These are phyloP conservation scores for Sesia bembeciformis DNA, from an alignment of 2,888 invertebrate genomes.

Conservation along the genomic window DNA sequence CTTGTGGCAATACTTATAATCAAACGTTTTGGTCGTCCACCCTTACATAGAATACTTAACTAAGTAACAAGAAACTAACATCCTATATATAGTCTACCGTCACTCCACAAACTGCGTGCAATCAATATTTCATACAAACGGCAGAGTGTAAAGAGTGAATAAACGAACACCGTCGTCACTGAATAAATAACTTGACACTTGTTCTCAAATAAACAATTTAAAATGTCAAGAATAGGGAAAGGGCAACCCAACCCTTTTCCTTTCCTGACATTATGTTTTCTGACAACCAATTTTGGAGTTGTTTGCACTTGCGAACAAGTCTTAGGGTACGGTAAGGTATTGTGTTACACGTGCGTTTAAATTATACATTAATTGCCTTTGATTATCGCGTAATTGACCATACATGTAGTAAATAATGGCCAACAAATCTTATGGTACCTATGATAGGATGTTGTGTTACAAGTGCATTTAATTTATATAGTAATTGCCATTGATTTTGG, in stretches of 20 bases:
- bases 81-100: no score
- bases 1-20: no score
- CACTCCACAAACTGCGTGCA: conserved; percentile 4
- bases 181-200: conserved; percentile 71
- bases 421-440: no score
- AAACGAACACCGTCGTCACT: conserved; percentile 23
- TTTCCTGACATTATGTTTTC: conserved; percentile 58
- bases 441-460: no score
- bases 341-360: background rate
- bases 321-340: background rate
- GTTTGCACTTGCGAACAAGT: conserved; percentile 28
- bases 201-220: conserved; percentile 73
- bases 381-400: no score
- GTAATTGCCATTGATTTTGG: no score
- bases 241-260: conserved; percentile 61
- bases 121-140: conserved; percentile 1
- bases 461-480: no score
- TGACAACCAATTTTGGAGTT: conserved; percentile 60
- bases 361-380: conserved; percentile 5
- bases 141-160: background rate
- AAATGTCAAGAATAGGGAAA: conserved; percentile 70
- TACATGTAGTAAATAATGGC: no score
- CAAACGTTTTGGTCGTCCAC: no score
- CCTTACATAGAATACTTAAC: no score
- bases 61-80: no score